Evolutionary conservation across 2,797 vertebrate genomes (phyloP).

Genomic region (Smutsia temminckii): DNA sequence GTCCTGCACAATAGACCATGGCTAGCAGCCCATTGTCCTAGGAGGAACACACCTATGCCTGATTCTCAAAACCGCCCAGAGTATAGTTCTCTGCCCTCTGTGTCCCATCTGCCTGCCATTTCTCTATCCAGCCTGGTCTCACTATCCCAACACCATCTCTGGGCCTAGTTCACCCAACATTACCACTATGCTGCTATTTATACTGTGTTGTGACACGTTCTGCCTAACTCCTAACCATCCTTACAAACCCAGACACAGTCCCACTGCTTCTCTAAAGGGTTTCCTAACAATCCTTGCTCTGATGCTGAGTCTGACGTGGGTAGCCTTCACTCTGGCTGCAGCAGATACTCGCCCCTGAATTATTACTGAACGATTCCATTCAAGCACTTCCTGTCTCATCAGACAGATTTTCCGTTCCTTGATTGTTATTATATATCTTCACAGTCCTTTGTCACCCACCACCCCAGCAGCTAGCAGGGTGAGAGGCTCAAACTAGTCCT

Average conservation of each 20-base stretch:
- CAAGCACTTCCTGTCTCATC: background rate
- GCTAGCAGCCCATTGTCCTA: background rate
- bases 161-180: background rate
- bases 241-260: background rate
- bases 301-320: background rate
- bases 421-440: background rate
- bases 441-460: background rate
- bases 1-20: background rate
- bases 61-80: background rate
- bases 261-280: background rate
- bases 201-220: background rate
- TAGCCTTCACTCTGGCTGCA: background rate
- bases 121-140: background rate
- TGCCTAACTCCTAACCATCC: background rate
- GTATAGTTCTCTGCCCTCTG: background rate
- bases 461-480: background rate
- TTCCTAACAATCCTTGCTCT: background rate
- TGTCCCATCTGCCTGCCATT: background rate
- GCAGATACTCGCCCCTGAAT: background rate
- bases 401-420: background rate
- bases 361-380: background rate
- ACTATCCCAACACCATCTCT: background rate
- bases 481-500: background rate
- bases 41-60: background rate
- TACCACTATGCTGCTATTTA: background rate